Base-by-base conservation (phyloP, 2,113 vertebrate species). In the Glareola pratincola region DNA sequence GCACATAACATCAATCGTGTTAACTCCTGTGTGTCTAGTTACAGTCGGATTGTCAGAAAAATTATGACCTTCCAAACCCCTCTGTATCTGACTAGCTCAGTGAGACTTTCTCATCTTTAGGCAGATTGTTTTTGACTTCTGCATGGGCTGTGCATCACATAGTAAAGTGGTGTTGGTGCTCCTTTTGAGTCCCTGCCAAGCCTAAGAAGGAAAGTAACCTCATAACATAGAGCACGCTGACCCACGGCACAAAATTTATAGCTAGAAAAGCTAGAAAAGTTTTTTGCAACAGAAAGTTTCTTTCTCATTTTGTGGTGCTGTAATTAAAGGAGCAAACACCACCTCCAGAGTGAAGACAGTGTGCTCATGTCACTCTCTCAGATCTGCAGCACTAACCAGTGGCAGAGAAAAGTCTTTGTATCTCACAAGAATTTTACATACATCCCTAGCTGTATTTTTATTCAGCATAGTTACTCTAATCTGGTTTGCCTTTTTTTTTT, bases 1-100 rank as follows among this genome's bases (percentile, higher is more conserved):
- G n/a, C n/a, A n/a, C n/a, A n/a, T n/a, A n/a, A n/a, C n/a, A n/a
- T 78, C 12, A 68, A 67, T 85, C 0, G 0, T 45, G 23, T 29
- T 67, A n/a, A 74, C 30, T 72, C 20, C 14, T 43, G 9, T 20
- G 21, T 27, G 9, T 67, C 47, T 43, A 50, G 13, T 59, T 91
- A n/a, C 16, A 41, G 27, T 21, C 2, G 0, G 29, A 75, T 60
- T 85, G 43, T 80, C 68, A 92, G 80, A 78, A 92, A 76, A 75
- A 50, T 29, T 14, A 17, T 24, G 51, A 47, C 14, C 15, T 62
- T 74, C 51, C 18, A 74, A 74, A 73, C 36, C 9, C 6, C 24
- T 74, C 29, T 74, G 2, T 39, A 21, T 43, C 27, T 78, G 45
- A 37, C 17, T 14, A 67, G 21, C 30, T 77, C 64, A 29, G 63